phyloP scores from a whole-genome alignment of 37 sponge, comb jelly and placozoan genomes.

The Aphrocallistes beatrix region DNA sequence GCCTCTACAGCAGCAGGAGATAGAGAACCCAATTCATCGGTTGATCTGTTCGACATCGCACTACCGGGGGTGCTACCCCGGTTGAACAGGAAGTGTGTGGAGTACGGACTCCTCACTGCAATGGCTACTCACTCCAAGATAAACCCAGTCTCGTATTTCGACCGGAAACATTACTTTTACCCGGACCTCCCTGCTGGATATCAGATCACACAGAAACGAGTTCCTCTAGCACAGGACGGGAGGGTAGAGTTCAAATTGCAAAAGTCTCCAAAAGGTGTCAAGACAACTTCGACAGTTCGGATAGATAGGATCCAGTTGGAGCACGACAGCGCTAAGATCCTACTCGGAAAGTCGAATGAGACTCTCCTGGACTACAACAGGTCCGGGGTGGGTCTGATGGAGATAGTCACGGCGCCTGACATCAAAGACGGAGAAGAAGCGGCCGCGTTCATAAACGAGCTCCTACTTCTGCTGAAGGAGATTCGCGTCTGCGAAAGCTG shows the following conservation, averaged over 20 bases:
- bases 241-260: constrained; percentile 14
- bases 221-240: constrained; percentile 43
- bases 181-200: constrained; percentile 56
- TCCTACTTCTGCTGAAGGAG: constrained; percentile 27
- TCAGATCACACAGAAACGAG: constrained; percentile 53
- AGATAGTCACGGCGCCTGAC: constrained; percentile 51
- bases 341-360: neutral
- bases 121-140: constrained; percentile 10
- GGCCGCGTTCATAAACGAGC: constrained; percentile 35
- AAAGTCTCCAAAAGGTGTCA: neutral
- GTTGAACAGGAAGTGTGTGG: constrained; percentile 40
- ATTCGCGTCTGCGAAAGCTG: constrained; percentile 43
- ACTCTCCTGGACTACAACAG: constrained; percentile 49
- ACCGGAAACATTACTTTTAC: constrained; percentile 64
- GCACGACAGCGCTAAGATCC: constrained; percentile 45
- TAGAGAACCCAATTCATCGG: constrained; percentile 16
- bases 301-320: constrained; percentile 43
- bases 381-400: constrained; percentile 56
- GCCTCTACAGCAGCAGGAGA: neutral
- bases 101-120: constrained; percentile 39
- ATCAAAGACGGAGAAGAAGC: constrained; percentile 39
- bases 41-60: constrained; percentile 41
- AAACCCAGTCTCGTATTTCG: constrained; percentile 46
- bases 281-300: neutral
- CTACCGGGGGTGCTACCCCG: constrained; percentile 36